Percentiles rank a stretch among this genome's conserved stretches.
Conservation (phyloP, 2,888 invertebrate genomes). For the Drosophila suboccidentalis region DNA sequence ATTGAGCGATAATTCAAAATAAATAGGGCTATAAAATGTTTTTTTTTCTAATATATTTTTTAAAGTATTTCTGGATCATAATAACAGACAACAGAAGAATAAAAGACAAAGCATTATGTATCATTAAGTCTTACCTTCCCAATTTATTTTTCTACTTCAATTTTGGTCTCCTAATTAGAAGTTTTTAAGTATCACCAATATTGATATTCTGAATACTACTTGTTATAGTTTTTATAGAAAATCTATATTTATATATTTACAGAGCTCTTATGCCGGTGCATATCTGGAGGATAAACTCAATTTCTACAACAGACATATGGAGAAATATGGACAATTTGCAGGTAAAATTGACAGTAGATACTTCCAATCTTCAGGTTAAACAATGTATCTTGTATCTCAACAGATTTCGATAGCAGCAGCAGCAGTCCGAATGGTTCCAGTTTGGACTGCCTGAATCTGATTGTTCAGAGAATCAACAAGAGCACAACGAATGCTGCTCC, state of each 20-base stretch:
- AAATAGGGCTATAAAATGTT: too few species aligned
- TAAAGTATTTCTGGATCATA: too few species aligned
- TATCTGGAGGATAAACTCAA: conserved; percentile 85
- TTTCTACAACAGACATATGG: conserved; percentile 83
- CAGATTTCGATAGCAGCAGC: conserved; percentile 86
- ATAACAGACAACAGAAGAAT: too few species aligned
- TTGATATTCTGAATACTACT: too few species aligned
- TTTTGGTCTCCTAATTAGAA: too few species aligned
- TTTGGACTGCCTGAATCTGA: conserved; percentile 90
- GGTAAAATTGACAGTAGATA: conserved; percentile 66
- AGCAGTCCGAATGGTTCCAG: conserved; percentile 87
- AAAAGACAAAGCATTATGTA: too few species aligned
- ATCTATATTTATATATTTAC: conserved; percentile 26
- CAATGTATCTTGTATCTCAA: conserved; percentile 57
- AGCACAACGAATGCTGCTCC: conserved; percentile 54
- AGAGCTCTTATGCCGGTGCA: conserved; percentile 85
- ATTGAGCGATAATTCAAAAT: too few species aligned
- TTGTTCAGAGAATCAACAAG: conserved; percentile 89
- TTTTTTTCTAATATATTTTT: too few species aligned
- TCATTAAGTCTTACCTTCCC: too few species aligned
- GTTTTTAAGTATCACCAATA: too few species aligned
- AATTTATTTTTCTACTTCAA: too few species aligned
- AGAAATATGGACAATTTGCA: conserved; percentile 84
- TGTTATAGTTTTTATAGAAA: too few species aligned
- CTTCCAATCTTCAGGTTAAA: background rate